Base-by-base conservation (phyloP, 2,888 invertebrate genomes). In the Linnaemya tessellans region DNA sequence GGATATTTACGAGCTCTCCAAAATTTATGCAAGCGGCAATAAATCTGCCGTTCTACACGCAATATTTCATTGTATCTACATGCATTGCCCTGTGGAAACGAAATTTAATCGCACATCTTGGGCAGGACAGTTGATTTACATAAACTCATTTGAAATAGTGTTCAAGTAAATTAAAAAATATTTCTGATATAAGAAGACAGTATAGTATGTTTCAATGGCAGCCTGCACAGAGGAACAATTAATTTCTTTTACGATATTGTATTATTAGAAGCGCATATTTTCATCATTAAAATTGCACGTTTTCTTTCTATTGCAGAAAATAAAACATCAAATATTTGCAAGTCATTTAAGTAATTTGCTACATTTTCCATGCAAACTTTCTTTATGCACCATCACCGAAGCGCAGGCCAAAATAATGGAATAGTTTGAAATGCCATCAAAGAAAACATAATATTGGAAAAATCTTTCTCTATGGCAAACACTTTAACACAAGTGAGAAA, bases 1-100 rank as follows among this genome's bases (percentile, higher is more conserved):
- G 43, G 7, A 9, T 46, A 79, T 70, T 62, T 54, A 49, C 51
- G 20, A 80, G 49, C 30, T 60, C 9, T 49, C 0, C 7, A 64
- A 75, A 70, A 70, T 70, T 80, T 71, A 75, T 80, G 25, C 46
- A 58, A 60, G 49, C 54, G 51, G 35, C 70, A 67, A 77, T 71
- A 73, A 77, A 77, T 77, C 25, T 49, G n/a, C 62, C 7, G 46
- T 35, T 35, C 54, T 46, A 43, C 58, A 75, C 5, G 41, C 75
- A 64, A 46, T 75, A 62, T 62, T 60, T 71, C 41, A 46, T 18
- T 65, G 56, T 25, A 30, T 20, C 38, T 56, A 56, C 56, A n/a
- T 65, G 7, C 25, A 25, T 46, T 15, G 13, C 0, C 30, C n/a
- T 15, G n/a, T 1, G 11, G 49, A 68, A 41, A 1, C 2, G n/a